Conservation (phyloP, 2,113 vertebrate species). For the Stercorarius parasiticus region DNA sequence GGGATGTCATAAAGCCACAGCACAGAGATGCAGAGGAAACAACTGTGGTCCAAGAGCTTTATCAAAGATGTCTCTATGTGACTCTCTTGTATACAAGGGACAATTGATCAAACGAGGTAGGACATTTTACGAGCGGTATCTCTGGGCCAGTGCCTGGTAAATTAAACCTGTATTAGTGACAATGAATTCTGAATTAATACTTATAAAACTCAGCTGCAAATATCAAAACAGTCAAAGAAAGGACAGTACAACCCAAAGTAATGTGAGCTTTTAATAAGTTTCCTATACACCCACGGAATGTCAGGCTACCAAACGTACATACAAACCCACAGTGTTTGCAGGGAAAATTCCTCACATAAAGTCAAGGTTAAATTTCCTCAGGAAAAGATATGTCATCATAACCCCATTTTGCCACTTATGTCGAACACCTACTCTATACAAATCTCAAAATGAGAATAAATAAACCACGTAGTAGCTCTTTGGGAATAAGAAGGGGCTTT, state of each 20-base stretch:
- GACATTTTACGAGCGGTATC: rapidly evolving
- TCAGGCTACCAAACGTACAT: neutral
- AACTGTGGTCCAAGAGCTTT: neutral
- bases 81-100: neutral
- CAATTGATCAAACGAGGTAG: rapidly evolving
- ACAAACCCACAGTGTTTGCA: slow-evolving; percentile 7
- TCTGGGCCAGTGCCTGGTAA: neutral
- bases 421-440: slow-evolving; percentile 27
- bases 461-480: slow-evolving; percentile 5
- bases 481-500: slow-evolving; percentile 7
- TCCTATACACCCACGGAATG: neutral
- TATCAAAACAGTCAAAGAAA: neutral
- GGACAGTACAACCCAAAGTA: neutral
- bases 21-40: neutral
- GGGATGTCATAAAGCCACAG: neutral
- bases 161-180: neutral
- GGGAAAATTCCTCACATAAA: slow-evolving; percentile 22
- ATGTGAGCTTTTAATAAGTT: neutral
- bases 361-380: slow-evolving; percentile 37
- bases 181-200: neutral
- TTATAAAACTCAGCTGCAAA: neutral
- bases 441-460: slow-evolving; percentile 17
- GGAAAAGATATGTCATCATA: slow-evolving; percentile 56
- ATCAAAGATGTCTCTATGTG: neutral
- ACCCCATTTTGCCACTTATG: slow-evolving; percentile 17